Percentiles rank a stretch among this genome's conserved stretches.
Conservation (phyloP, 2,888 invertebrate genomes). For the Acrobasis consociella region DNA sequence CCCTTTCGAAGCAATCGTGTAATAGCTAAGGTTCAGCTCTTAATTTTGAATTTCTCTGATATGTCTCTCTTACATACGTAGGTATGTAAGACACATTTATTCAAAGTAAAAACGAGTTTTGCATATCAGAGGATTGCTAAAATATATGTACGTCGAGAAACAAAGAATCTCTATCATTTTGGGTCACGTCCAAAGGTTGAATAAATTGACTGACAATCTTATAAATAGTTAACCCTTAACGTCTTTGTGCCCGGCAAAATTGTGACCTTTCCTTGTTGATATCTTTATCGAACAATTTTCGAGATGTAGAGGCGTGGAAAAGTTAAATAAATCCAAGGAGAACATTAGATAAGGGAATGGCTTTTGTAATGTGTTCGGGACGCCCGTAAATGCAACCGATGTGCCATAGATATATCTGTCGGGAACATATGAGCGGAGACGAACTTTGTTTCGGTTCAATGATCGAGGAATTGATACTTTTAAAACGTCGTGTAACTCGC, state of each 20-base stretch:
- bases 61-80: too few relatives aligned
- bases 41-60: too few relatives aligned
- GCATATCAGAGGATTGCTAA: too few relatives aligned
- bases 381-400: conserved; percentile 79
- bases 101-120: too few relatives aligned
- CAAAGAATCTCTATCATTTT: conserved; percentile 2
- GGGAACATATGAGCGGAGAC: conserved; percentile 55
- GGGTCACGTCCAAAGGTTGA: conserved; percentile 5
- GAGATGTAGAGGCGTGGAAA: conserved; percentile 77
- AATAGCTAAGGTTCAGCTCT: too few relatives aligned
- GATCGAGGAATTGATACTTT: conserved; percentile 5
- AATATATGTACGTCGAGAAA: background rate
- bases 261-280: conserved; percentile 75
- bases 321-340: conserved; percentile 79
- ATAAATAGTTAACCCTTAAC: conserved; percentile 13
- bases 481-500: background rate
- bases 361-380: conserved; percentile 81
- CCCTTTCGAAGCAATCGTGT: too few relatives aligned
- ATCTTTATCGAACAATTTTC: conserved; percentile 76
- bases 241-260: conserved; percentile 34
- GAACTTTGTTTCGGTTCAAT: conserved; percentile 50
- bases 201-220: conserved; percentile 30
- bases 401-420: conserved; percentile 74
- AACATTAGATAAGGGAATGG: conserved; percentile 81
- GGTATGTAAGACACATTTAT: too few relatives aligned